Conservation (phyloP, 2,888 invertebrate genomes). For the Drosophila cyrtoloma region DNA sequence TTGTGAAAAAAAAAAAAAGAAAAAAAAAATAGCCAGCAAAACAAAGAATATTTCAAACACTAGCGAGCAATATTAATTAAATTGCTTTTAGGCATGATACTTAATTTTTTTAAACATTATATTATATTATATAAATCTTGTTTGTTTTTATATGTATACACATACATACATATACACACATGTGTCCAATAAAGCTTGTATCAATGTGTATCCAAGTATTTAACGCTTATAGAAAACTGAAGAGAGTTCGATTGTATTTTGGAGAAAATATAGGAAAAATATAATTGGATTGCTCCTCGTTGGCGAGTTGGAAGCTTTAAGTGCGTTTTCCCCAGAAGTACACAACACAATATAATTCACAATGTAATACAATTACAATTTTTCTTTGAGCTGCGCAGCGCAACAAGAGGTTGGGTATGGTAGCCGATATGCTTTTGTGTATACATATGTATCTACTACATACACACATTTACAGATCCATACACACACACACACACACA, state of each 20-base stretch:
- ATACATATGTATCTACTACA: constrained; percentile 24
- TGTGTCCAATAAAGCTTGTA: constrained; percentile 4
- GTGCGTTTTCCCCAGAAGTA: constrained; percentile 38
- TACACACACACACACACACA: background rate
- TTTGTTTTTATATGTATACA: constrained; percentile 19
- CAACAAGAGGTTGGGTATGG: constrained; percentile 58
- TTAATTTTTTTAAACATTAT: background rate
- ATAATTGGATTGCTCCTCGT: constrained; percentile 9
- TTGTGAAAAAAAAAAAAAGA: background rate
- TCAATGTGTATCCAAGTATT: constrained; percentile 21
- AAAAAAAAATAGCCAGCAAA: background rate
- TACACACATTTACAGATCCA: constrained; percentile 18
- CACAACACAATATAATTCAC: constrained; percentile 32
- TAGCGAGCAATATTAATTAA: background rate
- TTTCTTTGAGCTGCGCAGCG: constrained; percentile 52
- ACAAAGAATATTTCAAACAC: background rate
- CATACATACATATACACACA: background rate
- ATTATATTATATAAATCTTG: constrained; percentile 16
- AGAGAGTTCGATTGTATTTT: background rate
- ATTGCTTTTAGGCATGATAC: background rate
- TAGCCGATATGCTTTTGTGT: constrained; percentile 32
- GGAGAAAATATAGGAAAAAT: background rate
- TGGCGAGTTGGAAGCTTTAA: constrained; percentile 30
- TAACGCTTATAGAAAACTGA: background rate
- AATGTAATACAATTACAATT: constrained; percentile 40